phyloP scores from a whole-genome alignment of 2,113 vertebrate genomes.

The Pomatostomus ruficeps region DNA sequence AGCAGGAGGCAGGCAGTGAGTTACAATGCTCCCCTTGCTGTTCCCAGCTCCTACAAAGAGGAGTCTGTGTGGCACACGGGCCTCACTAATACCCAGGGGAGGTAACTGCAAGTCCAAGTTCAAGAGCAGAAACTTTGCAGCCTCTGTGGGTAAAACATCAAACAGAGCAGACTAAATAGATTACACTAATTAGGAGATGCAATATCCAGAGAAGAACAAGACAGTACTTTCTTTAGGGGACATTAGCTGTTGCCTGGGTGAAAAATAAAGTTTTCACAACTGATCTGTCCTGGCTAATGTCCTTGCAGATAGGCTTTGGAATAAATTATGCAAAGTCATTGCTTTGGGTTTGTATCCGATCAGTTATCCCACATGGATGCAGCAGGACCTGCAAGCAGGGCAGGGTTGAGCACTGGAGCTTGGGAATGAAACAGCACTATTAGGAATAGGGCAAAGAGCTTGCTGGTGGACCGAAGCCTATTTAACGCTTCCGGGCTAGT shows the following conservation, averaged over 20 bases:
- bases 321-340: neutral
- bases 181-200: neutral
- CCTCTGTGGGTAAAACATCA: neutral
- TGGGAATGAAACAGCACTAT: neutral
- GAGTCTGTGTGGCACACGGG: neutral
- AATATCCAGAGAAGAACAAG: neutral
- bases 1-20: neutral
- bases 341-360: neutral
- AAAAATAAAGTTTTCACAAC: conserved; percentile 18
- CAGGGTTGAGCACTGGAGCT: neutral
- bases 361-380: neutral
- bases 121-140: neutral
- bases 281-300: neutral
- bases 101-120: neutral
- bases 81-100: neutral
- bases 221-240: neutral
- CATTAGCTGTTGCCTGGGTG: neutral
- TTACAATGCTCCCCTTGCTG: neutral
- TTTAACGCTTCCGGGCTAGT: neutral
- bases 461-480: neutral
- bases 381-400: neutral
- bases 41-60: neutral
- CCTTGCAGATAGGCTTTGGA: neutral
- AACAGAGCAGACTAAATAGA: neutral
- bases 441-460: neutral